Conservation (phyloP, 2,113 vertebrate species). For the Vidua chalybeata region DNA sequence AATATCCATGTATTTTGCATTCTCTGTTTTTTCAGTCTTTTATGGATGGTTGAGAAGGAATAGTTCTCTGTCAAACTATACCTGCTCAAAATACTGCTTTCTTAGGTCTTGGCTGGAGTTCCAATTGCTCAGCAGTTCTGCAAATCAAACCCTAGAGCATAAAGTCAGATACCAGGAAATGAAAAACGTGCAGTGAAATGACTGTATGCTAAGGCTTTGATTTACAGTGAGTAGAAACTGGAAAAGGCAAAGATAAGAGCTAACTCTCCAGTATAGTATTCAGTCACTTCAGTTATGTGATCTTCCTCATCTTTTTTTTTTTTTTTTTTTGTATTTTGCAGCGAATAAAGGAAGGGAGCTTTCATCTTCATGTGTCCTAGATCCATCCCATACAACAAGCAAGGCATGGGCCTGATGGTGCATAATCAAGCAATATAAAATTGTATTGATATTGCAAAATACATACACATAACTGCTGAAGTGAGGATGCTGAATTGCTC, state of each 20-base stretch:
- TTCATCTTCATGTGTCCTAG: neutral
- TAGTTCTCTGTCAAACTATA: neutral
- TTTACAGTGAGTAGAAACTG: neutral
- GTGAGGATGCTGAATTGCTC: neutral
- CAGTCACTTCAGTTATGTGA: neutral
- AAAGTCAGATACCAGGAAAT: slow-evolving; percentile 1
- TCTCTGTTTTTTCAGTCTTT: neutral
- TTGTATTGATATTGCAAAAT: neutral
- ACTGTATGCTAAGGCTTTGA: slow-evolving; percentile 8
- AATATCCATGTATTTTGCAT: neutral
- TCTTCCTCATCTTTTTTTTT: neutral
- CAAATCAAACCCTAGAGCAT: slow-evolving; percentile 27
- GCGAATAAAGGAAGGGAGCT: neutral
- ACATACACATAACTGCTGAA: neutral
- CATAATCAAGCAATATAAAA: neutral
- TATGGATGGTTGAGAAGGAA: neutral
- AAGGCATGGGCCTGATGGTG: neutral
- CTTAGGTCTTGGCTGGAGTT: neutral
- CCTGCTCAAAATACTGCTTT: neutral
- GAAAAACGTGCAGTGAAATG: neutral
- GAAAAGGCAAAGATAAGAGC: neutral
- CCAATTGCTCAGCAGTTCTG: slow-evolving; percentile 8
- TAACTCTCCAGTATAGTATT: neutral
- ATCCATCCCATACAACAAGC: neutral
- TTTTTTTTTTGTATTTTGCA: neutral